phyloP scores from a whole-genome alignment of 2,113 vertebrate species.

The Callaeas wilsoni region DNA sequence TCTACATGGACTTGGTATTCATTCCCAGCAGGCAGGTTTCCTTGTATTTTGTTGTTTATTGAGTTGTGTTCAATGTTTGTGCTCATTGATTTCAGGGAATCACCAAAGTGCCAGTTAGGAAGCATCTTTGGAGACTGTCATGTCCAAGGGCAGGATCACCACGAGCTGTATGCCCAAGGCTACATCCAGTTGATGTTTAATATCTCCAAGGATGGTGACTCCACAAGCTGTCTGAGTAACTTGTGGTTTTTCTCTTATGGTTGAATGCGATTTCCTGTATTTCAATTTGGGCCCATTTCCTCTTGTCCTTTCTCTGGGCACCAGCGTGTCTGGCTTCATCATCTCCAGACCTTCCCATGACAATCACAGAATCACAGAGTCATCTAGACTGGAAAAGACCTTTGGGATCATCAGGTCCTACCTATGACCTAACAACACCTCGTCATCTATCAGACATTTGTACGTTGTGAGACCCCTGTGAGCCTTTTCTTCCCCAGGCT shows the following conservation, averaged over 20 bases:
- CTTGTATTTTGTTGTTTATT: not conserved
- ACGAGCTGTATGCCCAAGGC: not conserved
- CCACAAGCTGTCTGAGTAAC: not conserved
- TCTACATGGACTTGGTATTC: not conserved
- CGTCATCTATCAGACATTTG: not conserved
- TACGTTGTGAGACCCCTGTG: accelerated
- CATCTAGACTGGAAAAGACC: not conserved
- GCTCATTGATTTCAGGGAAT: not conserved
- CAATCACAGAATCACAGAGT: not conserved
- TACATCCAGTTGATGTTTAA: not conserved
- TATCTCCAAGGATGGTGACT: not conserved
- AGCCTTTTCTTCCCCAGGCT: not conserved
- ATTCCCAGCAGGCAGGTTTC: not conserved
- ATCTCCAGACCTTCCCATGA: not conserved
- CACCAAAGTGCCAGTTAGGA: not conserved
- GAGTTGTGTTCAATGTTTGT: not conserved
- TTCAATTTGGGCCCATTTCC: not conserved
- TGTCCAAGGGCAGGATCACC: not conserved
- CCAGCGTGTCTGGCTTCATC: not conserved
- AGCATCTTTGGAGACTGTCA: not conserved
- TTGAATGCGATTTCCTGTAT: not conserved
- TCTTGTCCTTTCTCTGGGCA: not conserved
- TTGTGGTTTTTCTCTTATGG: not conserved
- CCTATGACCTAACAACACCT: no score
- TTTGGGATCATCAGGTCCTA: not conserved